phyloP scores from a whole-genome alignment of 2,797 vertebrate species.

The Chelon labrosus region DNA sequence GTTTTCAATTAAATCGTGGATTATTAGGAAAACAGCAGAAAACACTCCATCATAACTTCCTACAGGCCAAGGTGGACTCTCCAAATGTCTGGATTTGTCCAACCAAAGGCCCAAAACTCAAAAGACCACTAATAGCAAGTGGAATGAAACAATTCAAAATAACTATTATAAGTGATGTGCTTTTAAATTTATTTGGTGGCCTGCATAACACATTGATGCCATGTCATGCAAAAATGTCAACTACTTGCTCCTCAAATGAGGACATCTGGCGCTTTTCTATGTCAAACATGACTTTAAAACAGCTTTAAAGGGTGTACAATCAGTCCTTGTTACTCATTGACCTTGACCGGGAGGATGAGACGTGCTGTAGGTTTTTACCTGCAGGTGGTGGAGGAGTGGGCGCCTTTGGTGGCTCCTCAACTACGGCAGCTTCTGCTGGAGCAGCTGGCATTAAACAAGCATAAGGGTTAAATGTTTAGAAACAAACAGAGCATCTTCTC shows the following conservation, averaged over 20 bases:
- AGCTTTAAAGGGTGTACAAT: too few relatives aligned
- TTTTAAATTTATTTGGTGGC: too few relatives aligned
- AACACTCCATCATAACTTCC: background rate
- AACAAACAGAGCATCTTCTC: conserved; percentile 18
- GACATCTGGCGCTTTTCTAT: background rate
- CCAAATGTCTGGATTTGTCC: too few relatives aligned
- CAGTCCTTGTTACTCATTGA: background rate
- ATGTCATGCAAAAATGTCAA: background rate
- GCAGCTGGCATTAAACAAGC: conserved; percentile 66
- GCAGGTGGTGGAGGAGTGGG: conserved; percentile 81
- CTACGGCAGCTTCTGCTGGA: conserved; percentile 72
- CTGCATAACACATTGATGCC: background rate
- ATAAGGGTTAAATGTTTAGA: conserved; percentile 43
- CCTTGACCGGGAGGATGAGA: background rate
- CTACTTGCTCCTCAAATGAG: background rate
- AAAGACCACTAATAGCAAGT: background rate
- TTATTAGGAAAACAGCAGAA: background rate
- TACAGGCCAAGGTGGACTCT: too few relatives aligned
- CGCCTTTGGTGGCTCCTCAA: conserved; percentile 78
- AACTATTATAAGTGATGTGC: too few relatives aligned
- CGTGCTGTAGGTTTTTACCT: conserved; percentile 66
- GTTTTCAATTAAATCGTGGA: background rate
- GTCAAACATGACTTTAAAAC: background rate
- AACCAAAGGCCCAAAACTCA: background rate
- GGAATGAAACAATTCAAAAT: too few relatives aligned